Conservation (phyloP, 2,797 vertebrate genomes). For the Podarcis siculus region DNA sequence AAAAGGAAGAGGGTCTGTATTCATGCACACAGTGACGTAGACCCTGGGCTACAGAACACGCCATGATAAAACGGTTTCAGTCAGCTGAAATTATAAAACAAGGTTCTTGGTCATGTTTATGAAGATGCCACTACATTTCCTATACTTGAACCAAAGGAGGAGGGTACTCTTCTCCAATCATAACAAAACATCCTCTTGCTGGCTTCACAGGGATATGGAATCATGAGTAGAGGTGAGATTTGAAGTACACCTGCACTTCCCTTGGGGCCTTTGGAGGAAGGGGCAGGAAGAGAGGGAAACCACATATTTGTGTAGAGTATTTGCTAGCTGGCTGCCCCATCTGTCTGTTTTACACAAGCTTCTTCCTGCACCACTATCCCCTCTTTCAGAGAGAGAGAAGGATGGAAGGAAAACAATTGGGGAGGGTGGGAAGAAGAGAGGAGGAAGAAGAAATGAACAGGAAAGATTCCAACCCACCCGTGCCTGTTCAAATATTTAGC, state of each 20-base stretch:
- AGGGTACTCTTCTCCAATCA: not conserved
- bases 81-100: not conserved
- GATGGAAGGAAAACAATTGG: not conserved
- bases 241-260: not conserved
- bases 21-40: no score
- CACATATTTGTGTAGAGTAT: not conserved
- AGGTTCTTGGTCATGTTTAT: not conserved
- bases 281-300: not conserved
- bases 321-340: slow-evolving; percentile 1
- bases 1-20: no score
- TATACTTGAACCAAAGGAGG: not conserved
- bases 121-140: not conserved
- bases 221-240: not conserved
- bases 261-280: not conserved
- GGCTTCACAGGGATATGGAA: not conserved
- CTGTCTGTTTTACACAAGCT: slow-evolving; percentile 12
- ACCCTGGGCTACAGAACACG: no score
- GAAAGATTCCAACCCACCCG: slow-evolving; percentile 58
- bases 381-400: not conserved
- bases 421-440: rapidly evolving
- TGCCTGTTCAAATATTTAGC: slow-evolving; percentile 65
- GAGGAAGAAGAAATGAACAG: slow-evolving; percentile 5
- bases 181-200: not conserved
- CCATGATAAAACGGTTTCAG: no score
- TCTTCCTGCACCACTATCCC: not conserved